A percentile compares a stretch with the other conserved stretches of the same genome.
phyloP scores from a whole-genome alignment of 2,888 invertebrate species.

The Melanargia galathea region DNA sequence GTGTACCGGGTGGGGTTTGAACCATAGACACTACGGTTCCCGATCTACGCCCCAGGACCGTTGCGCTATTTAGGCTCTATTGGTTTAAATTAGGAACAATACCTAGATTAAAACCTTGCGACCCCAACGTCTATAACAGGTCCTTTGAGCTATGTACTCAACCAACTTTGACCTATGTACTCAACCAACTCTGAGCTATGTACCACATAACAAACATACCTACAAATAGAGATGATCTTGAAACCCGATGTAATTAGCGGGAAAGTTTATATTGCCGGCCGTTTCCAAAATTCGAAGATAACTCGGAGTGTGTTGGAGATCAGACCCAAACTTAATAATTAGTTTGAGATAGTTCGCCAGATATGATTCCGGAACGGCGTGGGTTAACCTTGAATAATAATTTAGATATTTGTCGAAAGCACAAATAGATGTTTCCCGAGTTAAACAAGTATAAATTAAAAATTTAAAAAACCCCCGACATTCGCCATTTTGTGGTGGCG shows the following conservation, averaged over 20 bases:
- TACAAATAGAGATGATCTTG: neutral
- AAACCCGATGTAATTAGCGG: constrained; percentile 16
- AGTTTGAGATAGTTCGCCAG: constrained; percentile 34
- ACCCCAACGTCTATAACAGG: too few relatives aligned
- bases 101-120: too few relatives aligned
- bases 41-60: too few relatives aligned
- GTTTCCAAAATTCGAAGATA: constrained; percentile 28
- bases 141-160: too few relatives aligned
- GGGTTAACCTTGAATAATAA: constrained; percentile 5
- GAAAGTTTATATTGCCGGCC: constrained; percentile 16
- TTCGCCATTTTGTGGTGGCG: too few relatives aligned
- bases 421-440: neutral
- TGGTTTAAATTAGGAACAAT: too few relatives aligned
- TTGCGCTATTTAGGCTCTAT: too few relatives aligned
- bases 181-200: too few relatives aligned
- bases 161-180: too few relatives aligned
- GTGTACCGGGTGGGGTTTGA: too few relatives aligned
- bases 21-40: too few relatives aligned
- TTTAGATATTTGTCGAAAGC: neutral
- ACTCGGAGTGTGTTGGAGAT: constrained; percentile 17
- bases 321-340: constrained; percentile 31
- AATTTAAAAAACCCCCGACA: too few relatives aligned
- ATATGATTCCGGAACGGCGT: constrained; percentile 19
- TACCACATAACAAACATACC: constrained; percentile 6
- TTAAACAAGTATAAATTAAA: neutral